Evolutionary conservation across 2,888 invertebrate genomes (phyloP).

Genomic region (Ellobium chinense): DNA sequence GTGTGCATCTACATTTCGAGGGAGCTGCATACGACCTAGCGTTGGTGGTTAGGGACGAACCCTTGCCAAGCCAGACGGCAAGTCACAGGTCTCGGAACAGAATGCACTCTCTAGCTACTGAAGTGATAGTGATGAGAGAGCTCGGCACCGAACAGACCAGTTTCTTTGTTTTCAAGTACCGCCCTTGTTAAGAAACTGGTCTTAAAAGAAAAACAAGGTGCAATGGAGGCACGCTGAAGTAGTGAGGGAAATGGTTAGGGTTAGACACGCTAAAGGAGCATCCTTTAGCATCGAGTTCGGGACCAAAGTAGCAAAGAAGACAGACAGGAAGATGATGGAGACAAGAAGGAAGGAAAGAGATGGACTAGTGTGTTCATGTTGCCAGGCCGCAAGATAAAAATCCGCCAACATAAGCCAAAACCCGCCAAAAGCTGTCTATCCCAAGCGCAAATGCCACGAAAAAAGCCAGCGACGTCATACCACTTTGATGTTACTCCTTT

Average conservation of each 20-base stretch:
- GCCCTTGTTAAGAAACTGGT: conserved; percentile 36
- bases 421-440: too few species aligned
- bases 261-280: conserved; percentile 30
- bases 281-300: conserved; percentile 16
- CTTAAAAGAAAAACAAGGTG: conserved; percentile 30
- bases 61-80: not conserved
- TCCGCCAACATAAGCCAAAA: too few species aligned
- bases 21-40: not conserved
- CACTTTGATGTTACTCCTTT: too few species aligned
- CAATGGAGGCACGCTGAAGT: conserved; percentile 3
- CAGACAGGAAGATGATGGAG: not conserved
- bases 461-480: too few species aligned
- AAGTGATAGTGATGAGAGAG: too few species aligned
- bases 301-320: not conserved
- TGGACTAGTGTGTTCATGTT: too few species aligned
- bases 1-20: not conserved
- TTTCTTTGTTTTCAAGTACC: conserved; percentile 36
- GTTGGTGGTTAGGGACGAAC: conserved; percentile 22
- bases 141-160: conserved; percentile 7
- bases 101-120: not conserved
- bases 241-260: not conserved
- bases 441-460: too few species aligned
- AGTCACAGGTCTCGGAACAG: not conserved
- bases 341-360: not conserved
- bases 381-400: too few species aligned